Evolutionary conservation across 1,140 invertebrate species (phyloP), one percentile per base, ranked within the genome.

Genomic region (Zaprionus taronus): DNA sequence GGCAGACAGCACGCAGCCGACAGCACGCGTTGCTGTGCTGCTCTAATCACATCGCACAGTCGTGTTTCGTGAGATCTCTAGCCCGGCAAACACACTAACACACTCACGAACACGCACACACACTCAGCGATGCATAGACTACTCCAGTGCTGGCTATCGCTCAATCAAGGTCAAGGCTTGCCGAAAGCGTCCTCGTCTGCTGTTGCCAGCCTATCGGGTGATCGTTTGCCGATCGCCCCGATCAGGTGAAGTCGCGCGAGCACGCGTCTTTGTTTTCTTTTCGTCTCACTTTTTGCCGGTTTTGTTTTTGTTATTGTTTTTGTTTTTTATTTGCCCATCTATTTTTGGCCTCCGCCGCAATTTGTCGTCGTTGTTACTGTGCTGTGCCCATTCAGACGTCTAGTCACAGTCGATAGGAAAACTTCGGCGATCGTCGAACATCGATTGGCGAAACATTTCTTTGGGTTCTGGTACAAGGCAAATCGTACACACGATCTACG

Each of bases 181-280:
- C 38, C 61, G 24, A 72, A 71, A 81, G 55, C 28, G 38, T 55
- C 22, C 66, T 47, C 44, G 71, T 72, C 67, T 67, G 44, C 63
- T 77, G 72, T 78, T 72, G 65, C 38, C 64, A 73, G 57, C 70
- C 66, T 83, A 89, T 76, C 81, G 65, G 68, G 15, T 4, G 36
- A 38, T 38, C 36, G 36, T 38, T 38, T 38, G 36, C 1, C n/a
- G 41, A 17, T 47, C 41, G 41, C 0, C 6, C 38, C 47, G 61
- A 64, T 65, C 57, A 68, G 67, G 73, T 79, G 63, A 80, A 81
- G 49, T 60, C 78, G 56, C 49, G 38, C 34, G 77, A 65, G 84
- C 85, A 85, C 83, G 72, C 79, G 64, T 72, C 77, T 84, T 53
- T 80, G 64, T 84, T 86, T 86, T 82, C 67, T 68, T 84, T 81